Evolutionary conservation across 2,888 invertebrate species (phyloP).

Genomic region (Drosophila kanekoi): DNA sequence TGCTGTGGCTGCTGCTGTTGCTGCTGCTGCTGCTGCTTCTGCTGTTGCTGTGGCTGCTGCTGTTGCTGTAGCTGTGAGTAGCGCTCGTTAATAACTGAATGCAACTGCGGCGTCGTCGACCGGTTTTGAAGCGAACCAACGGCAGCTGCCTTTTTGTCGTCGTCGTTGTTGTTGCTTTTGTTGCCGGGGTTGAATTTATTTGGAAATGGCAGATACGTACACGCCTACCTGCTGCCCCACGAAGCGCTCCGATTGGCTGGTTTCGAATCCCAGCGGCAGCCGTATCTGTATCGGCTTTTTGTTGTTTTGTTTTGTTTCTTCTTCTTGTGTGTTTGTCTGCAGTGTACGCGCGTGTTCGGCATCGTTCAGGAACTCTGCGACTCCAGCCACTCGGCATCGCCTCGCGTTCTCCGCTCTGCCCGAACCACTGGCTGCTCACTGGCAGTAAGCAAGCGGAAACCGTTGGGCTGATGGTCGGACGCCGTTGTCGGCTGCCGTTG

Average conservation of each 20-base stretch:
- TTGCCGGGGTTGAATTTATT: conserved; percentile 76
- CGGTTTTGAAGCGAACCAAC: conserved; percentile 81
- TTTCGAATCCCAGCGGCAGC: conserved; percentile 44
- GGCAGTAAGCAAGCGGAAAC: conserved; percentile 83
- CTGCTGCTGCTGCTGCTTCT: conserved; percentile 50
- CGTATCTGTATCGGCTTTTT: conserved; percentile 45
- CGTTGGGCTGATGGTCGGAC: conserved; percentile 84
- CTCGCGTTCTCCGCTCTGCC: conserved; percentile 29
- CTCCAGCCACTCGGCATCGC: conserved; percentile 33
- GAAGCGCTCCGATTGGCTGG: conserved; percentile 73
- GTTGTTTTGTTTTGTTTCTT: conserved; percentile 37
- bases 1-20: conserved; percentile 65
- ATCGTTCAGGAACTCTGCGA: conserved; percentile 28
- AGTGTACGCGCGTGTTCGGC: conserved; percentile 49
- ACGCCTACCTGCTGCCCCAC: conserved; percentile 77
- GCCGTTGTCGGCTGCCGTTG: conserved; percentile 81
- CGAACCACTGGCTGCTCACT: conserved; percentile 36
- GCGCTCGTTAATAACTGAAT: conserved; percentile 84
- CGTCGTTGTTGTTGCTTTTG: conserved; percentile 28
- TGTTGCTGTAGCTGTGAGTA: conserved; percentile 79
- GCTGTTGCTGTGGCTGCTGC: conserved; percentile 46
- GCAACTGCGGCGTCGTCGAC: conserved; percentile 81
- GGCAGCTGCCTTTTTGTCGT: conserved; percentile 47
- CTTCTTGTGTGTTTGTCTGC: conserved; percentile 25
- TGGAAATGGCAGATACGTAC: conserved; percentile 81